These are phyloP conservation scores for Syngnathus typhle DNA, from an alignment of 2,113 vertebrate species.

Conservation along the genomic window DNA sequence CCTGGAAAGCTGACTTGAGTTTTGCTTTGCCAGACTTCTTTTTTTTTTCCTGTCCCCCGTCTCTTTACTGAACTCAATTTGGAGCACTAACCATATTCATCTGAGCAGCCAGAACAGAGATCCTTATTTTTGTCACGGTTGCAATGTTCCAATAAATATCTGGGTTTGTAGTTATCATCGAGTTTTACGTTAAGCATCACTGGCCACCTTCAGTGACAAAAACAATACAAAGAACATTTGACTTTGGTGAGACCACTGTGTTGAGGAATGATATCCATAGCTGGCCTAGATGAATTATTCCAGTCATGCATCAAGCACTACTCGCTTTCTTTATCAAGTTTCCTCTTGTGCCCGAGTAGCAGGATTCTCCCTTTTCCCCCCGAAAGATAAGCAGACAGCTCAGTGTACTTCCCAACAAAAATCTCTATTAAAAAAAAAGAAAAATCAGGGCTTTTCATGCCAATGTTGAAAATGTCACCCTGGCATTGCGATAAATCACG, in stretches of 20 bases:
- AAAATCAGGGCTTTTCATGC: slow-evolving; percentile 33
- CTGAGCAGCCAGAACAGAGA: too few species aligned
- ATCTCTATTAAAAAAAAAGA: slow-evolving; percentile 9
- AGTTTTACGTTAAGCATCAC: too few species aligned
- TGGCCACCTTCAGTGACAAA: too few species aligned
- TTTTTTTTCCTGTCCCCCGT: not conserved
- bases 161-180: too few species aligned
- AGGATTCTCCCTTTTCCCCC: slow-evolving; percentile 37
- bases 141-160: too few species aligned
- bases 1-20: slow-evolving; percentile 37
- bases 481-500: slow-evolving; percentile 69
- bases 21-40: slow-evolving; percentile 27
- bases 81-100: not conserved
- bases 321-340: slow-evolving; percentile 52
- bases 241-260: slow-evolving; percentile 8
- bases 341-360: slow-evolving; percentile 32
- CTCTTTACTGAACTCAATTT: slow-evolving; percentile 28
- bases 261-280: slow-evolving; percentile 35
- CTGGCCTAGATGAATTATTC: slow-evolving; percentile 50
- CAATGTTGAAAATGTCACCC: slow-evolving; percentile 65
- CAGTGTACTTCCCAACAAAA: slow-evolving; percentile 25
- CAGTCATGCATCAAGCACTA: slow-evolving; percentile 33
- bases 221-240: not conserved
- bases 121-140: too few species aligned
- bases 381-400: slow-evolving; percentile 57